Evolutionary conservation across 2,113 vertebrate species (phyloP), one percentile per base, ranked within the genome.

Genomic region (Tyrannus savana): DNA sequence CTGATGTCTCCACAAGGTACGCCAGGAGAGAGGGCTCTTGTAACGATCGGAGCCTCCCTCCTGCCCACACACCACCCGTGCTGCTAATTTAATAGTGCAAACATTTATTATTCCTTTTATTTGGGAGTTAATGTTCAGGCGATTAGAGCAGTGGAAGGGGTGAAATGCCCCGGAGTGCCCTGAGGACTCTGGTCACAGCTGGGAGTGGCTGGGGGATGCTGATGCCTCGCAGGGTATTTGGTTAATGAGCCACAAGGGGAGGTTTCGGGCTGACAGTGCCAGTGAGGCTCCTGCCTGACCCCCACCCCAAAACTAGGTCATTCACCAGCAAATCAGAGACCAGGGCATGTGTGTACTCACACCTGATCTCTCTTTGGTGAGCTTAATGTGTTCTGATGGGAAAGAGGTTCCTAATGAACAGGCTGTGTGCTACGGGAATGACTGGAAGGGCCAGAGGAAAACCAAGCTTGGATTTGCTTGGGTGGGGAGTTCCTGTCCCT

Each of bases 31-130:
- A 90, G 90, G 89, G 76, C 47, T 93, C 93, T 69, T 42, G 82
- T 56, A 84, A 93, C 6, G 72, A 63, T 94, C 8, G 2, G 71
- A 94, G 90, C 90, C 75, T 75, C 79, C 90, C 74, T 85, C 73
- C 93, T 93, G 93, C 95, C 88, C 93, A 93, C 95, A 62, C 53
- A 7, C 88, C 90, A 94, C 85, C 88, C 86, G 25, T 78, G 95
- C 90, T 74, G 93, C 86, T 86, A 81, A 76, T 92, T 92, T 95
- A 92, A 95, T 93, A 94, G 93, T 10, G 64, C 92, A 95, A 96
- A 96, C 93, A 94, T 96, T 94, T 90, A 72, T 94, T 92, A 95
- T 96, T 92, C 88, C 79, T 86, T 85, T 74, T 81, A 68, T 95
- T 96, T 89, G 71, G 64, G 39, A 49, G 56, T 59, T 39, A 35